phyloP scores from a whole-genome alignment of 2,797 vertebrate genomes.

The Hypotaenidia okinawae region DNA sequence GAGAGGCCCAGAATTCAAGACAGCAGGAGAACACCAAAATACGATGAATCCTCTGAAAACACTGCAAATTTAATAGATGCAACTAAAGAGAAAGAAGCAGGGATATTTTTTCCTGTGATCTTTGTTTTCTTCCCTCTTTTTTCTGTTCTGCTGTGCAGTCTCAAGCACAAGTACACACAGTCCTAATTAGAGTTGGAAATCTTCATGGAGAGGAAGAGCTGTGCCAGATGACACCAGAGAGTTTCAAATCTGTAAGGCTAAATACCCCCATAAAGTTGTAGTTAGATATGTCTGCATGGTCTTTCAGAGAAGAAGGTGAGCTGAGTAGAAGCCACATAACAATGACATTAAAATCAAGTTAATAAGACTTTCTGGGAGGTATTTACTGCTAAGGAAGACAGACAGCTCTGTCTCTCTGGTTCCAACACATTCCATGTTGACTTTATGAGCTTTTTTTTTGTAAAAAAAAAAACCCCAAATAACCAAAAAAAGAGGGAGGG shows the following conservation, averaged over 20 bases:
- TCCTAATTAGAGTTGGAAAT: constrained; percentile 31
- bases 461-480: neutral
- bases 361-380: constrained; percentile 50
- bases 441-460: neutral
- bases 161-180: neutral
- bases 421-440: neutral
- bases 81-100: neutral
- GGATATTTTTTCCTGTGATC: neutral
- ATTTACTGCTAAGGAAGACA: constrained; percentile 2
- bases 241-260: neutral
- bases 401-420: neutral
- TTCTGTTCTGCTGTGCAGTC: neutral
- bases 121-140: neutral
- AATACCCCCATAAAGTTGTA: neutral
- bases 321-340: neutral
- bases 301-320: neutral
- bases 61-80: neutral
- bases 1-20: neutral
- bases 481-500: neutral
- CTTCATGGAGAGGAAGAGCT: neutral
- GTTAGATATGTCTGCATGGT: neutral
- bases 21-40: neutral
- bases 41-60: neutral
- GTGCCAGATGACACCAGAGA: constrained; percentile 2
- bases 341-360: neutral